A percentile compares a stretch with the other conserved stretches of the same genome.
Conservation (phyloP, 2,888 invertebrate genomes). For the Trissolcus japonicus region DNA sequence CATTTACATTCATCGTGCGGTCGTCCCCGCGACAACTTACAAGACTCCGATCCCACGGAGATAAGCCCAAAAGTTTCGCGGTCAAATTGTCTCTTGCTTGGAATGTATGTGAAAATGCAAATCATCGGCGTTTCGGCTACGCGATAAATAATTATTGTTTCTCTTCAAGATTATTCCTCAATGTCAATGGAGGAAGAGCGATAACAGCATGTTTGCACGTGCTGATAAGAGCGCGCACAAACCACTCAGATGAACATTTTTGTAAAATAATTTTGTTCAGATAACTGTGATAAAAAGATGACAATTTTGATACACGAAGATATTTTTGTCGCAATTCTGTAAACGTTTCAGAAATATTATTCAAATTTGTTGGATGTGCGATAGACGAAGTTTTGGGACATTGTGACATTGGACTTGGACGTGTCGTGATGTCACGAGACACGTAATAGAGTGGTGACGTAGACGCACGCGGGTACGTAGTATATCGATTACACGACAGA, state of each 20-base stretch:
- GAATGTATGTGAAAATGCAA: neutral
- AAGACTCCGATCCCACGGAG: neutral
- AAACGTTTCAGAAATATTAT: neutral
- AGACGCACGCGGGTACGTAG: slow-evolving; percentile 24
- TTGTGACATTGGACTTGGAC: no score
- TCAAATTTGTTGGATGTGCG: slow-evolving; percentile 11
- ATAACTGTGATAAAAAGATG: neutral
- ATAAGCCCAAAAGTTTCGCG: neutral
- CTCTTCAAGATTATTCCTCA: slow-evolving; percentile 26
- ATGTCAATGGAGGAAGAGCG: slow-evolving; percentile 21
- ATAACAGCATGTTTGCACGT: slow-evolving; percentile 8
- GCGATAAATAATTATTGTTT: slow-evolving; percentile 2
- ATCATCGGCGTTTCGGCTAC: neutral
- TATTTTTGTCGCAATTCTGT: neutral
- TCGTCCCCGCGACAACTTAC: neutral
- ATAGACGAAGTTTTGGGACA: slow-evolving; percentile 6
- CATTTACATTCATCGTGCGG: slow-evolving; percentile 16
- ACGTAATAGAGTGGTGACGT: slow-evolving; percentile 52
- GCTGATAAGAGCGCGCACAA: slow-evolving; percentile 7
- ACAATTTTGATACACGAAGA: neutral
- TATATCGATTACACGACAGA: slow-evolving; percentile 40
- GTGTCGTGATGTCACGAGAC: slow-evolving; percentile 45
- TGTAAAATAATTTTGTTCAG: neutral
- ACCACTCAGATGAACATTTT: neutral
- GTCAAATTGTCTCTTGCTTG: neutral